These are phyloP conservation scores for Agrilus mali DNA, from an alignment of 2,888 invertebrate genomes.

Conservation along the genomic window DNA sequence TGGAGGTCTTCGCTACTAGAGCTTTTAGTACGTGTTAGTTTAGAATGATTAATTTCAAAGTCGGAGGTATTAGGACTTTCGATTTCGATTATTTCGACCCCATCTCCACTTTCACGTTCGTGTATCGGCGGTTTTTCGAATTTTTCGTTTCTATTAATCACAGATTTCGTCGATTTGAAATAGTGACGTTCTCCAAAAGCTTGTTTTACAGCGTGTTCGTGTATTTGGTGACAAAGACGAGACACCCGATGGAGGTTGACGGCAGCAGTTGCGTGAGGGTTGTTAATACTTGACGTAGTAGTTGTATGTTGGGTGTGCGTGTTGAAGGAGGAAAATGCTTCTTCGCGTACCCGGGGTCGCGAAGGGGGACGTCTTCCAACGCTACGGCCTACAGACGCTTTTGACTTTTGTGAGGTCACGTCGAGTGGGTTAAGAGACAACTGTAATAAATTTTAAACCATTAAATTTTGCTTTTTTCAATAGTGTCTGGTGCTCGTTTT, in stretches of 20 bases:
- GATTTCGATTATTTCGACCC: constrained; percentile 25
- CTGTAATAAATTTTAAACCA: constrained; percentile 24
- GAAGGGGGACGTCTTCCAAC: constrained; percentile 39
- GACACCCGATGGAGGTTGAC: constrained; percentile 33
- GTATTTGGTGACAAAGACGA: constrained; percentile 35
- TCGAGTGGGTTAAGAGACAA: constrained; percentile 37
- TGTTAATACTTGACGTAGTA: constrained; percentile 6
- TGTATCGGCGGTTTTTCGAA: constrained; percentile 12
- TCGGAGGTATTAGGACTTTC: constrained; percentile 14
- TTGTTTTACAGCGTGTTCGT: constrained; percentile 32
- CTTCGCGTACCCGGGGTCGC: constrained; percentile 26
- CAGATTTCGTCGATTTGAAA: constrained; percentile 1
- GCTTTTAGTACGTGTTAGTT: constrained; percentile 31
- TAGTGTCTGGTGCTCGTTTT: too few species aligned
- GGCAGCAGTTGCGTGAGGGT: constrained; percentile 20
- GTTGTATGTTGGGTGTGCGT: neutral
- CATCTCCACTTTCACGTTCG: constrained; percentile 23
- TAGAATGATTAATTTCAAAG: constrained; percentile 17
- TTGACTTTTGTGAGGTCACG: constrained; percentile 37
- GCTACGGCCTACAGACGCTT: constrained; percentile 38
- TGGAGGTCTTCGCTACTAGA: constrained; percentile 39
- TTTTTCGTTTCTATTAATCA: too few species aligned
- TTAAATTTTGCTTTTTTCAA: neutral
- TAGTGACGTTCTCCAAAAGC: constrained; percentile 20
- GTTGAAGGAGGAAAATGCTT: constrained; percentile 9